Conservation (phyloP, 2,888 invertebrate species). For the Cyclophora albipunctata region DNA sequence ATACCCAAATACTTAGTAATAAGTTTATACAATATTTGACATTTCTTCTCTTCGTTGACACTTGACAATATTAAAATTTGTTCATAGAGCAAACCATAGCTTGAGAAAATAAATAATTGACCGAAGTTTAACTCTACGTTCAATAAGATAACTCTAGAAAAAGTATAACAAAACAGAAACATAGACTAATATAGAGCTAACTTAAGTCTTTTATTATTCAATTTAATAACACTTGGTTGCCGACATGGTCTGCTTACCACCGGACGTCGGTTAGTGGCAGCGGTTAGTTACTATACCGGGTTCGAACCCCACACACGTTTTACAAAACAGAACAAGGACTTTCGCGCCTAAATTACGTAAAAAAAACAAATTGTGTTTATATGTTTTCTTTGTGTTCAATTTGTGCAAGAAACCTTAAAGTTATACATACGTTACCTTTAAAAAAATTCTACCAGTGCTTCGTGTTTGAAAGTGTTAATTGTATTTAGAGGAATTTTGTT, state of each 20-base stretch:
- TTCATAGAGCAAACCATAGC: too few relatives aligned
- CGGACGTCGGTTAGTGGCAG: constrained; percentile 62
- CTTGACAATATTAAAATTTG: too few relatives aligned
- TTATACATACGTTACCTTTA: background rate
- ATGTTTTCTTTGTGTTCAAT: too few relatives aligned
- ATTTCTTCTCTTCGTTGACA: too few relatives aligned
- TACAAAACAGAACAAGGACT: constrained; percentile 17
- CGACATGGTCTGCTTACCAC: constrained; percentile 60
- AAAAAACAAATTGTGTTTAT: too few relatives aligned
- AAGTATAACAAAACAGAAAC: too few relatives aligned
- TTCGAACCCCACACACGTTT: constrained; percentile 69
- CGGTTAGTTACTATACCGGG: constrained; percentile 61
- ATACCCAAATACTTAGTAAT: too few relatives aligned
- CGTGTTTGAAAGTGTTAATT: constrained; percentile 8
- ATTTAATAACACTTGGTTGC: constrained; percentile 52
- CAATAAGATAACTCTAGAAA: too few relatives aligned
- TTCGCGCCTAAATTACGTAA: constrained; percentile 5
- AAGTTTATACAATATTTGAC: too few relatives aligned
- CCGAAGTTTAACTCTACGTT: too few relatives aligned
- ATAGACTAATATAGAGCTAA: too few relatives aligned
- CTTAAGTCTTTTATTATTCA: constrained; percentile 13
- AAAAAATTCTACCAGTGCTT: background rate
- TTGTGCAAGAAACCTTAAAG: background rate
- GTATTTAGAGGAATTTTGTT: constrained; percentile 14
- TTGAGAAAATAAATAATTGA: too few relatives aligned